These are phyloP conservation scores for Andrena bicolor DNA, from an alignment of 2,888 invertebrate genomes.

Conservation along the genomic window DNA sequence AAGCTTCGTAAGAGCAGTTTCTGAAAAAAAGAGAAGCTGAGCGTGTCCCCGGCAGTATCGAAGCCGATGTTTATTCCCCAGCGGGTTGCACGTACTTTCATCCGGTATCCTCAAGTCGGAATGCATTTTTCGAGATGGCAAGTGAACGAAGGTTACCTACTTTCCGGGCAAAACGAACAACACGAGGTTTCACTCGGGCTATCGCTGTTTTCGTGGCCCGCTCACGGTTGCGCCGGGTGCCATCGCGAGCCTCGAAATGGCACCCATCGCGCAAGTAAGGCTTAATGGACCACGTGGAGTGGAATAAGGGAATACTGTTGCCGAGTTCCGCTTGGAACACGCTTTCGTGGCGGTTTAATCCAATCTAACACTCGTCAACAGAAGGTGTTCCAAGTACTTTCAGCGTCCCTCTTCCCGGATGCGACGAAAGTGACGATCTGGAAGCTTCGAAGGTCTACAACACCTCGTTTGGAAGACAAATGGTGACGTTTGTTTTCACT, in stretches of 20 bases:
- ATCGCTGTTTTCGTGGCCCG: constrained; percentile 21
- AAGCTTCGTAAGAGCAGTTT: background rate
- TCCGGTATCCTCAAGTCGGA: constrained; percentile 46
- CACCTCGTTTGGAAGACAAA: background rate
- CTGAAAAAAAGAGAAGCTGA: background rate
- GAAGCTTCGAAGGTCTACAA: background rate
- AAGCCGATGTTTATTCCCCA: constrained; percentile 9
- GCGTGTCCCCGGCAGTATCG: constrained; percentile 1
- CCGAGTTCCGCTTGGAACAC: background rate
- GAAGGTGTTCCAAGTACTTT: background rate
- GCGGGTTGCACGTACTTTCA: constrained; percentile 36
- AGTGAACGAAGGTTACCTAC: constrained; percentile 70
- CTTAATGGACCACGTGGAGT: background rate
- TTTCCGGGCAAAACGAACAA: constrained; percentile 49
- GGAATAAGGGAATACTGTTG: constrained; percentile 8
- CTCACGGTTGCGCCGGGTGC: constrained; percentile 5
- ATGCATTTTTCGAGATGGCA: constrained; percentile 65
- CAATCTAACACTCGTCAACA: background rate
- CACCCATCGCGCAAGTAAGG: background rate
- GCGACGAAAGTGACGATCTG: constrained; percentile 2
- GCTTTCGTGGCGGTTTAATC: background rate
- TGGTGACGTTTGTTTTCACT: constrained; percentile 61
- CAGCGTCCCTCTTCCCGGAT: constrained; percentile 1
- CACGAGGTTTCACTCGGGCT: constrained; percentile 59
- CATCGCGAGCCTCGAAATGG: constrained; percentile 36